Percentiles rank a stretch among this genome's conserved stretches.
phyloP scores from a whole-genome alignment of 2,888 invertebrate genomes.

The Pristionchus exspectatus region DNA sequence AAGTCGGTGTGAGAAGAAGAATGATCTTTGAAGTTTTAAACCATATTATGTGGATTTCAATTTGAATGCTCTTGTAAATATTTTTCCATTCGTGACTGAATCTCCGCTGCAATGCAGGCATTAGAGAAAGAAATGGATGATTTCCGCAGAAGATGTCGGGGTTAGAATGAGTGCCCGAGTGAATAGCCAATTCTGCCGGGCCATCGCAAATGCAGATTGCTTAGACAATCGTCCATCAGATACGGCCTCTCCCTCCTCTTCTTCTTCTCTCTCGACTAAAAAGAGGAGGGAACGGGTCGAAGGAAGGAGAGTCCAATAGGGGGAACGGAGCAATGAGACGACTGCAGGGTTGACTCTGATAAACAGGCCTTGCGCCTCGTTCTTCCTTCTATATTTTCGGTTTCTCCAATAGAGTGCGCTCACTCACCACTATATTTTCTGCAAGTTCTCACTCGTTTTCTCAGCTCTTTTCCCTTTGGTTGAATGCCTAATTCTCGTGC shows the following conservation, averaged over 20 bases:
- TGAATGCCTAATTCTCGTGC: conserved; percentile 34
- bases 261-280: neutral
- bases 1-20: too few species aligned
- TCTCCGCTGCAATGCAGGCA: neutral
- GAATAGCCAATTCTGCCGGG: conserved; percentile 18
- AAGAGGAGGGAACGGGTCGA: conserved; percentile 12
- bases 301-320: neutral
- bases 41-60: neutral
- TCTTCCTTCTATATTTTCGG: neutral
- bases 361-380: neutral
- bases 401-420: neutral
- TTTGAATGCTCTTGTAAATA: neutral
- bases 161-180: conserved; percentile 2
- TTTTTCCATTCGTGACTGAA: neutral
- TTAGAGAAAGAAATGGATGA: neutral
- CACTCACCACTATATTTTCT: neutral
- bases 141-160: neutral
- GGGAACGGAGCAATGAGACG: neutral
- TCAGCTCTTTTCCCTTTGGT: neutral
- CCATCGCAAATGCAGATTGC: conserved; percentile 38
- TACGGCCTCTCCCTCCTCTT: neutral
- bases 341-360: conserved; percentile 4
- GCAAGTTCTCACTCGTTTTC: neutral
- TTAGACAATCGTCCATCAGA: conserved; percentile 35
- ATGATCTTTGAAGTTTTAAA: too few species aligned